Percentiles rank a stretch among this genome's conserved stretches.
phyloP scores from a whole-genome alignment of 2,797 vertebrate species.

The Sarcoramphus papa region DNA sequence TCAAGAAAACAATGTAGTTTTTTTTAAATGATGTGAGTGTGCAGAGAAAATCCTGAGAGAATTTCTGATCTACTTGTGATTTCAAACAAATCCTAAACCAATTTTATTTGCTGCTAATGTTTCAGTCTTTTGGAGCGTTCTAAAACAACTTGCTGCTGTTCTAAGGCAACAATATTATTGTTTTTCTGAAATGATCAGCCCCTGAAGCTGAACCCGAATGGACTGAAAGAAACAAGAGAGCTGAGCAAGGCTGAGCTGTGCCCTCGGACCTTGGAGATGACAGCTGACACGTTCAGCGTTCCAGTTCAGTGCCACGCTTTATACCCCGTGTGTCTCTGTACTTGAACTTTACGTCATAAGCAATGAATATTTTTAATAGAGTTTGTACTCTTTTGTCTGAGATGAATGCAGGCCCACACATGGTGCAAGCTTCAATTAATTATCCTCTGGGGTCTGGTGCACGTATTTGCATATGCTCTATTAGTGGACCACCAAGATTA shows the following conservation, averaged over 20 bases:
- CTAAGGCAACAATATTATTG: neutral
- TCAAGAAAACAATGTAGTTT: neutral
- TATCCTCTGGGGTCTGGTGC: slow-evolving; percentile 7
- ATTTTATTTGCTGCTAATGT: neutral
- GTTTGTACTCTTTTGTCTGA: slow-evolving; percentile 41
- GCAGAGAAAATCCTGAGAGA: neutral
- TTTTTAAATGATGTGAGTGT: neutral
- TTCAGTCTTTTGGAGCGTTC: neutral
- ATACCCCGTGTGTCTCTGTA: neutral
- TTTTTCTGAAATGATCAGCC: neutral
- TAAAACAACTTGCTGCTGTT: neutral
- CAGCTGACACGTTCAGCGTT: neutral
- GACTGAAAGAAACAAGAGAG: neutral
- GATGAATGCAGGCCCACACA: slow-evolving; percentile 46
- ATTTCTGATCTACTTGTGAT: neutral
- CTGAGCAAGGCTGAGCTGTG: neutral
- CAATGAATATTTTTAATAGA: slow-evolving; percentile 14
- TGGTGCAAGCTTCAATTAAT: neutral
- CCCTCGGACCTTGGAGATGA: neutral
- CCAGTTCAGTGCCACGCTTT: neutral
- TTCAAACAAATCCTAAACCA: neutral
- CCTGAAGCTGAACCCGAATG: neutral
- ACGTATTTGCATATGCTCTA: neutral
- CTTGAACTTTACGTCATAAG: slow-evolving; percentile 4
- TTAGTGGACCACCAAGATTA: slow-evolving; percentile 7